Base-by-base conservation (phyloP, 1,140 invertebrate genomes). In the Pachypeltis micranthus region DNA sequence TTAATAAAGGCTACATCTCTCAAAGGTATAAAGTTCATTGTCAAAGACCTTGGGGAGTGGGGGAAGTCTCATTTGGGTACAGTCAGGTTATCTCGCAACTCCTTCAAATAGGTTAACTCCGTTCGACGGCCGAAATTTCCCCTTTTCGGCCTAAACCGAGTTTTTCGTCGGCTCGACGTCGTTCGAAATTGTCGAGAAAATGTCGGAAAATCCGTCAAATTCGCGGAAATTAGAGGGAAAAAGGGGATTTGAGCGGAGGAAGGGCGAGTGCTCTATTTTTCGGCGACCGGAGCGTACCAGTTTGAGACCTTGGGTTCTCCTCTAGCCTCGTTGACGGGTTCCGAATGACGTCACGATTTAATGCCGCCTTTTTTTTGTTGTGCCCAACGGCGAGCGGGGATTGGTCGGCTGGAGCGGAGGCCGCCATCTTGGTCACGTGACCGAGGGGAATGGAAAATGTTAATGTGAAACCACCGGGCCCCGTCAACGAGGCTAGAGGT, bases 1-100 rank as follows among this genome's bases (percentile, higher is more conserved):
- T 51, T 51, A 51, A 51, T 51, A 51, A 51, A 51, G 47, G 12
- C 10, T 10, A 51, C 31, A 51, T 10, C 47, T 51, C 47, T 51
- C 47, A 51, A 51, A 51, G 47, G 47, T 51, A 51, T 51, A 51
- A 51, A 51, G 47, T 51, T 51, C 47, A 51, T 51, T 51, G 47
- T 51, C 47, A 51, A 21, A 51, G 47, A 51, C 47, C 47, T 51
- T 51, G 47, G 23, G 47, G 47, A 51, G 47, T 51, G 47, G 47
- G 47, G 47, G 47, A 21, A 51, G 47, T 51, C 47, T 51, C 47
- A 51, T 51, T 51, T 51, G 12, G 21, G 47, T 51, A 51, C 23
- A 51, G 47, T 51, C 47, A 14, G 47, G 47, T 51, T 51, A 51
- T 14, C 47, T 21, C 23, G 47, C 47, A 51, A 51, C 47, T 51